phyloP scores from a whole-genome alignment of 2,888 invertebrate species.

The Drosophila colorata region DNA sequence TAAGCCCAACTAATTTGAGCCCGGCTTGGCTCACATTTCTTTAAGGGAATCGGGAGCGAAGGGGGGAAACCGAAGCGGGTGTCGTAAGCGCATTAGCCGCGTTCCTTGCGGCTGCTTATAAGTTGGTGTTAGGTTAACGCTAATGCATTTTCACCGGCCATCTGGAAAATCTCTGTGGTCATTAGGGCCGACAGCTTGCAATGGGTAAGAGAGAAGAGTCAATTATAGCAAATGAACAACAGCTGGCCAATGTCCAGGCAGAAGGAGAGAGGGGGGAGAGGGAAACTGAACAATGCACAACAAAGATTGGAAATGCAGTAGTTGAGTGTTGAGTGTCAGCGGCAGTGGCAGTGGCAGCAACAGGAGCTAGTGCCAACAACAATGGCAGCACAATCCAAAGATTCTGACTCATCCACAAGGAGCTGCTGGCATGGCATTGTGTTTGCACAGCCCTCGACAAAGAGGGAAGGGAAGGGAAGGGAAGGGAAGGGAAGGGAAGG shows the following conservation, averaged over 20 bases:
- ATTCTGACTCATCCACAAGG: conserved; percentile 38
- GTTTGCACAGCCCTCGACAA: conserved; percentile 54
- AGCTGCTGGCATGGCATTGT: conserved; percentile 32
- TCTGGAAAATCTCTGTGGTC: conserved; percentile 73
- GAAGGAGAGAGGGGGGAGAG: not conserved
- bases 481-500: conserved; percentile 4
- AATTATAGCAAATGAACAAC: conserved; percentile 39
- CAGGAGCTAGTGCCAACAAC: conserved; percentile 30
- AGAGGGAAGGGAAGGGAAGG: not conserved
- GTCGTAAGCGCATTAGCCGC: conserved; percentile 70
- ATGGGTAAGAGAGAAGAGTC: conserved; percentile 32
- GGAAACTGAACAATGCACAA: conserved; percentile 17
- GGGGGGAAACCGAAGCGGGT: not conserved
- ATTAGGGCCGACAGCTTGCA: conserved; percentile 59
- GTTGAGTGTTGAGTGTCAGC: conserved; percentile 21
- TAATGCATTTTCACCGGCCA: conserved; percentile 65
- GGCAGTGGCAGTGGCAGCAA: conserved; percentile 30
- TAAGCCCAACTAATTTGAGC: conserved; percentile 41
- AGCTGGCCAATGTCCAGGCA: conserved; percentile 18
- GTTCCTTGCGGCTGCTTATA: conserved; percentile 46
- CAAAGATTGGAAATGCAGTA: conserved; percentile 16
- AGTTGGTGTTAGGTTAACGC: conserved; percentile 49
- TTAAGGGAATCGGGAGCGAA: not conserved
- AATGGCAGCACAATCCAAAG: conserved; percentile 11
- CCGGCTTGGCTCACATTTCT: conserved; percentile 39